Conservation (phyloP, 2,797 vertebrate genomes). For the Steatocranus sp. region DNA sequence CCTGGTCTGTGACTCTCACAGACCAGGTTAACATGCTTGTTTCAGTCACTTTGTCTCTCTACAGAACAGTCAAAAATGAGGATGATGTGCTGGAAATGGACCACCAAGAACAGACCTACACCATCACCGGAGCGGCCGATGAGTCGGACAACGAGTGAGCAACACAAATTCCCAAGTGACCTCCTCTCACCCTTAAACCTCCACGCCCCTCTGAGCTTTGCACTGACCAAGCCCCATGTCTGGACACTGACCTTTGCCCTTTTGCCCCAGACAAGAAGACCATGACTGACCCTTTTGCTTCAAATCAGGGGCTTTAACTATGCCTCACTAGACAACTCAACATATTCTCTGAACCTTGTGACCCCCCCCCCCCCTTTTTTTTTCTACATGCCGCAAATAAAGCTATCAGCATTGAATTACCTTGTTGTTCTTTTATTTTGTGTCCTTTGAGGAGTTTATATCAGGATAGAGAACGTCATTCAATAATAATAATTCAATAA, state of each 20-base stretch:
- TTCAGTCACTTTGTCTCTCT: not conserved
- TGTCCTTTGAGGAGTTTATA: not conserved
- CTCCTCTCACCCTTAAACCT: conserved; percentile 36
- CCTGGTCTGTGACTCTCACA: not conserved
- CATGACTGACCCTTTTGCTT: conserved; percentile 48
- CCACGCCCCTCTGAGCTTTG: conserved; percentile 50
- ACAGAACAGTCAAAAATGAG: conserved; percentile 75
- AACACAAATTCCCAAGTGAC: conserved; percentile 38
- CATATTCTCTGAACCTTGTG: conserved; percentile 34
- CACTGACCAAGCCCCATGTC: conserved; percentile 63
- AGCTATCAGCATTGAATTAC: conserved; percentile 68
- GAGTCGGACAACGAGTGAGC: conserved; percentile 66
- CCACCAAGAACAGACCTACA: conserved; percentile 71
- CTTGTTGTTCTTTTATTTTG: conserved; percentile 31
- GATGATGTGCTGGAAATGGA: conserved; percentile 69
- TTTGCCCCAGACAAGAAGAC: conserved; percentile 59
- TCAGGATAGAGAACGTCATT: not conserved
- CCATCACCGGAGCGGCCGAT: conserved; percentile 71
- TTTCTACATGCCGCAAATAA: conserved; percentile 64
- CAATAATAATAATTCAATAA: no score
- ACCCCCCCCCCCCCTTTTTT: not conserved
- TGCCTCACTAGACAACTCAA: conserved; percentile 18
- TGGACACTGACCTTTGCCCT: conserved; percentile 61
- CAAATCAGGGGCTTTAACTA: conserved; percentile 16
- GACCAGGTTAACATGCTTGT: not conserved